Evolutionary conservation across 2,113 vertebrate genomes (phyloP), one percentile per base, ranked within the genome.

Genomic region (Petrocephalus zakoni): DNA sequence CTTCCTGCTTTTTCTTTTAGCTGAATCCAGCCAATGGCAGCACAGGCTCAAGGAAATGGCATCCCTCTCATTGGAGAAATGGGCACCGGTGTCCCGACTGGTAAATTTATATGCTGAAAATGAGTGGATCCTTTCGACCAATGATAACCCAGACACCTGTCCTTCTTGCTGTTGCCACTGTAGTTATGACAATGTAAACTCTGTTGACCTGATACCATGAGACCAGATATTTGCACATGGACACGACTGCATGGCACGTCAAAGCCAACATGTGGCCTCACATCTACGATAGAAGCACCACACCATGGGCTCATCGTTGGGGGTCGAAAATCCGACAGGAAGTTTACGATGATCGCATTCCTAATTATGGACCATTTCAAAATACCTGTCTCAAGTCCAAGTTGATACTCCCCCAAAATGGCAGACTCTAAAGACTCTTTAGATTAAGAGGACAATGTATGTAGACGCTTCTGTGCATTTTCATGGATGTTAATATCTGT

Each of bases 111-210:
- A 42, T 52, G 46, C 51, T 37, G 15, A 51, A 83, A n/a, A 42
- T 47, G 17, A 68, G 25, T 0, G 46, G 13, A 82, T 21, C 19
- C 56, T 49, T 81, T 83, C 55, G 52, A 82, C 61, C 64, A 72
- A 81, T 89, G 64, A 89, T 88, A 86, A 42, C 90, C 64, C 84
- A 25, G 42, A 68, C 91, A 89, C 55, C 82, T 89, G 87, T 90
- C 88, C 90, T 25, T 68, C 47, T 68, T 10, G 25, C 37, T 58
- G 85, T 19, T 52, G 25, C 52, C 53, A 37, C 25, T 17, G 52
- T 29, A 46, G 25, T n/a, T 87, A 25, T 9, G 19, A 46, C 25
- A 64, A 34, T 2, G 10, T 3, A 21, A 25, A 9, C 19, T 61
- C 19, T 46, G 3, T 55, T 37, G 34, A 11, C 53, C 21, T 61